These are phyloP conservation scores for Clarias gariepinus DNA, from an alignment of 2,113 vertebrate species.

Conservation along the genomic window DNA sequence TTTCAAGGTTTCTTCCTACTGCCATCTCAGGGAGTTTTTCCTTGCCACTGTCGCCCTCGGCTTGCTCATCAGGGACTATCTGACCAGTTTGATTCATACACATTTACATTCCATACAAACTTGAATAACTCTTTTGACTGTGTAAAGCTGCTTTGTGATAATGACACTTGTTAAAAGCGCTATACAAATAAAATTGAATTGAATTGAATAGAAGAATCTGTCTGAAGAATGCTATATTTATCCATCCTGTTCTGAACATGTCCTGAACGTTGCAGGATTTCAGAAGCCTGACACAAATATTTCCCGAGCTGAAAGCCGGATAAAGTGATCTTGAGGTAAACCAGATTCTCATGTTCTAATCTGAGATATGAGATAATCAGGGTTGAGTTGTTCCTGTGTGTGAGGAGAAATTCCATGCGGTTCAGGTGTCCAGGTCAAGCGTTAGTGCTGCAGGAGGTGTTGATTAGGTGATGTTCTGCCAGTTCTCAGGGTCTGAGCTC, in stretches of 20 bases:
- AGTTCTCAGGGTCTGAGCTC: neutral
- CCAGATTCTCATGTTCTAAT: neutral
- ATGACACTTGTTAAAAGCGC: no score
- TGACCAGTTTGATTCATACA: no score
- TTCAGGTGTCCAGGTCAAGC: neutral
- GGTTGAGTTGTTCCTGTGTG: neutral
- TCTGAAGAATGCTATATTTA: neutral
- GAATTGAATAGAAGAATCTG: neutral
- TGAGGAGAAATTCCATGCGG: neutral
- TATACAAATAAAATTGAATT: no score
- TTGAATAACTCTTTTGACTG: no score
- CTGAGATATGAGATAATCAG: neutral
- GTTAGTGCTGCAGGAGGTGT: slow-evolving; percentile 4
- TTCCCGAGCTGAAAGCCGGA: neutral
- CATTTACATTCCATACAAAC: no score
- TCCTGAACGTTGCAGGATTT: neutral
- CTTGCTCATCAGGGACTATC: no score
- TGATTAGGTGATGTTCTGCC: slow-evolving; percentile 9
- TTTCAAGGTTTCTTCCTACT: no score
- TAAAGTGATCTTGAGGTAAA: neutral
- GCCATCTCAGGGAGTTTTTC: no score
- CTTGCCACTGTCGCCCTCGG: no score
- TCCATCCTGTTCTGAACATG: no score
- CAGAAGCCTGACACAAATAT: neutral
- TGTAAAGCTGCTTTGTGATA: no score